Evolutionary conservation across 2,113 vertebrate species (phyloP), one percentile per base, ranked within the genome.

Genomic region (Symphodus melops): DNA sequence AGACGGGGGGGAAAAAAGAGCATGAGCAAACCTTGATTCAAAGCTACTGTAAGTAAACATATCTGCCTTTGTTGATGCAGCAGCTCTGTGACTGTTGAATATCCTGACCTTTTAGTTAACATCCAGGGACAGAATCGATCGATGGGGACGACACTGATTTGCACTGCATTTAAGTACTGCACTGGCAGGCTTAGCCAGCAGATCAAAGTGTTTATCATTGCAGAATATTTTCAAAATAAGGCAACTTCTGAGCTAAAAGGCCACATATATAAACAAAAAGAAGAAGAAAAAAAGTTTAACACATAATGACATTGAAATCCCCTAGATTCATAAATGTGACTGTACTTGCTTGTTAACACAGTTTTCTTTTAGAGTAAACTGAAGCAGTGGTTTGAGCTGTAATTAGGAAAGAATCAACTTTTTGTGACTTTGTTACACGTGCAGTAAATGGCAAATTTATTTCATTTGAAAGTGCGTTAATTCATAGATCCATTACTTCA

Each of bases 41-140:
- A 56, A 28, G 41, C 37, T 6, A 33, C 28, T 33, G 28, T 9
- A 46, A 19, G 57, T 37, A 56, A 36, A 33, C 7, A 42, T 4
- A 72, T 61, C 8, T 52, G 28, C 57, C 64, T 71, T 62, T 58
- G 53, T 66, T 63, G 46, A 44, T 72, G 54, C 68, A 21, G 66
- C 62, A 54, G 66, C n/a, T 53, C 48, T 25, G 19, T 39, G 67
- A 6, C 51, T 64, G 41, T 25, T 62, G 52, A 83, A 46, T 63
- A 33, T 19, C 7, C 4, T 55, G 59, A 76, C 69, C 63, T 83
- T 87, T 82, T 1, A 39, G 20, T 65, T 86, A 75, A 68, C 58
- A 60, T 14, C 5, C 51, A 60, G 20, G 53, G 46, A 73, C 58
- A 36, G 17, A 36, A 53, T 37, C 57, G 12, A 19, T 72, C 41